A percentile compares a stretch with the other conserved stretches of the same genome.
Evolutionary conservation across 2,113 vertebrate species (phyloP).

Genomic region (Himantopus leucocephalus): DNA sequence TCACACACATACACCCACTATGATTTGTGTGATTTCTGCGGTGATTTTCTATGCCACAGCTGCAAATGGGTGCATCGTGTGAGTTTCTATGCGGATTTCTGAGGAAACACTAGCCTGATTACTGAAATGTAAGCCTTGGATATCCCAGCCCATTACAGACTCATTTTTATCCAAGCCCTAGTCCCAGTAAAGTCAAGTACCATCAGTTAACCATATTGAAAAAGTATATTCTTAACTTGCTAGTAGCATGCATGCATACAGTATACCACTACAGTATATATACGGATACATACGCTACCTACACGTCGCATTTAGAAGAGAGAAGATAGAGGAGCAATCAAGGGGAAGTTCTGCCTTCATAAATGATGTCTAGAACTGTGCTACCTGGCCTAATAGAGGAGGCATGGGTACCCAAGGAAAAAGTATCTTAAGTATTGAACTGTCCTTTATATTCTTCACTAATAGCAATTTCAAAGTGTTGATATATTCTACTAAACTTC

Average conservation of each 20-base stretch:
- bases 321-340: neutral
- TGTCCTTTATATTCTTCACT: neutral
- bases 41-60: neutral
- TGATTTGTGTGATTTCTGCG: neutral
- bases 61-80: neutral
- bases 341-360: neutral
- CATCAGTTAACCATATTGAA: neutral
- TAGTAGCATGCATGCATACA: neutral
- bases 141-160: neutral
- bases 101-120: neutral
- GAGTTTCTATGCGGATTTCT: neutral
- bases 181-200: neutral
- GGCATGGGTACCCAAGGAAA: neutral
- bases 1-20: neutral
- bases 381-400: neutral
- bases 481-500: neutral
- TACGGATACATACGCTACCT: neutral
- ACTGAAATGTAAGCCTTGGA: neutral
- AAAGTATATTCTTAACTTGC: neutral
- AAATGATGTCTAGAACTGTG: neutral
- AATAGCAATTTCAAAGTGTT: neutral
- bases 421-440: neutral
- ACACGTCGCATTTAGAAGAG: neutral
- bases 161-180: neutral
- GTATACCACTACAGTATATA: neutral